Conservation (phyloP, 2,113 vertebrate genomes). For the Sylvia atricapilla region DNA sequence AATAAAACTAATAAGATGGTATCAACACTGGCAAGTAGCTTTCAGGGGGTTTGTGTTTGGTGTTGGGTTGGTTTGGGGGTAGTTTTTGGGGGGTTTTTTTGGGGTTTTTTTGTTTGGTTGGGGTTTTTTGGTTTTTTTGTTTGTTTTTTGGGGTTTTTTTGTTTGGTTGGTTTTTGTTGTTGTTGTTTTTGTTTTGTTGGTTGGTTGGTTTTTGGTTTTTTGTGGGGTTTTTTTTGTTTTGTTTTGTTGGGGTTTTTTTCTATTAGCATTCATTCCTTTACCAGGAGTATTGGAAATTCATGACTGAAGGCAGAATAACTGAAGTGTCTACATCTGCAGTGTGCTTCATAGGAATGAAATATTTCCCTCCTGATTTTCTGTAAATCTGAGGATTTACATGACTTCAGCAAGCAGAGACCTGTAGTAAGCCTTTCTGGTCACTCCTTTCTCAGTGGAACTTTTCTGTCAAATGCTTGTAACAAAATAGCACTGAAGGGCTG, state of each 20-base stretch:
- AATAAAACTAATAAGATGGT: not conserved
- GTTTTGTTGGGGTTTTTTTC: not conserved
- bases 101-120: not conserved
- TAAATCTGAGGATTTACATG: not conserved
- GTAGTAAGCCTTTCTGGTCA: not conserved
- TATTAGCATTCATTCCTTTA: not conserved
- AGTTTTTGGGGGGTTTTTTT: too few species aligned
- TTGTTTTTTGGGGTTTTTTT: not conserved
- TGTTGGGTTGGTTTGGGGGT: not conserved
- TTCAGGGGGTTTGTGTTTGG: not conserved
- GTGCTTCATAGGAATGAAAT: not conserved
- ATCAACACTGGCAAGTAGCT: not conserved
- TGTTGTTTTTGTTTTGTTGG: not conserved
- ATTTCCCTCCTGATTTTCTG: not conserved
- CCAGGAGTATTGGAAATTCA: not conserved
- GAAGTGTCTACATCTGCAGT: not conserved
- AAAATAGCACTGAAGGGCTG: not conserved
- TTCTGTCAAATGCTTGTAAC: not conserved
- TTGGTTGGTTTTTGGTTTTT: not conserved
- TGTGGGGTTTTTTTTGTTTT: not conserved
- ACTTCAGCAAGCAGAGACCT: not conserved
- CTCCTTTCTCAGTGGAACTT: conserved; percentile 2
- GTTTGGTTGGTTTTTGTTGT: too few species aligned
- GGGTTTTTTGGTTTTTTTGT: not conserved
- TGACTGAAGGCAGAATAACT: not conserved